These are phyloP conservation scores for Rhodophaea formosa DNA, from an alignment of 2,888 invertebrate species.

Conservation along the genomic window DNA sequence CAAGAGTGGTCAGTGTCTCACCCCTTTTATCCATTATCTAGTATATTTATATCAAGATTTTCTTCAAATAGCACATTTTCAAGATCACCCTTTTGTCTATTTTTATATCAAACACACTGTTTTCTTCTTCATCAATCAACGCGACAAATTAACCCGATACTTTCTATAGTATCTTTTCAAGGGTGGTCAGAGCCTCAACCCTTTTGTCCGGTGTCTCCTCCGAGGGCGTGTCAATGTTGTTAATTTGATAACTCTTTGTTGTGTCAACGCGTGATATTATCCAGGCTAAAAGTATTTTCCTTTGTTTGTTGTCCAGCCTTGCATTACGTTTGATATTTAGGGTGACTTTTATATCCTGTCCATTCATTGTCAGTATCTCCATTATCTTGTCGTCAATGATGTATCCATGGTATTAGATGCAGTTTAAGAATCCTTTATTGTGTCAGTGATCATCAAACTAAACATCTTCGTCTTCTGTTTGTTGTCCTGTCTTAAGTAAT, in stretches of 20 bases:
- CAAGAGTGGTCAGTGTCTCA: constrained; percentile 9
- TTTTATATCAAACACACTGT: background rate
- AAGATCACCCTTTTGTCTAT: too few species aligned
- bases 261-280: background rate
- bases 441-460: too few species aligned
- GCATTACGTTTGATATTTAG: too few species aligned
- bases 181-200: constrained; percentile 16
- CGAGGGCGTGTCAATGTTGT: background rate
- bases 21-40: too few species aligned
- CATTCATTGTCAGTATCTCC: too few species aligned
- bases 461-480: too few species aligned
- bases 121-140: background rate
- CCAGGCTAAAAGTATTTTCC: background rate
- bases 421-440: too few species aligned
- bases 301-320: background rate
- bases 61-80: too few species aligned
- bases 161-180: constrained; percentile 18
- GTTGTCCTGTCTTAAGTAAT: too few species aligned
- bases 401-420: too few species aligned
- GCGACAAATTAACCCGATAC: constrained; percentile 33
- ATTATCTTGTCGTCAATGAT: too few species aligned
- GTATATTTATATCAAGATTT: too few species aligned
- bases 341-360: background rate
- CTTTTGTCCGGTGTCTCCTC: constrained; percentile 12
- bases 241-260: constrained; percentile 10